Evolutionary conservation across 2,113 vertebrate species (phyloP).

Genomic region (Gobiocypris rarus): DNA sequence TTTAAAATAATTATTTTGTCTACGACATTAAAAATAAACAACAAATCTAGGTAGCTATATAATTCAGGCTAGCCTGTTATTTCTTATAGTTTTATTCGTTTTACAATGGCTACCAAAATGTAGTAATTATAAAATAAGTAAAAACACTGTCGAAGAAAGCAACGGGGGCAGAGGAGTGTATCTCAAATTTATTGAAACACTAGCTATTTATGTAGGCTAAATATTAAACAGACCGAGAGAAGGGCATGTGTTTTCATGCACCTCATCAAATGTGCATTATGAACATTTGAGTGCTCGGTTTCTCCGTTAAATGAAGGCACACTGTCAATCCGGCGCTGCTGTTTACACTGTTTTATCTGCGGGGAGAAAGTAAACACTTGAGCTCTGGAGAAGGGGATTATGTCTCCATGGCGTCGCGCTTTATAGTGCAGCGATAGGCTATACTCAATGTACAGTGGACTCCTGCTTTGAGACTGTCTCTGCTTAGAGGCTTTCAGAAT

Average conservation of each 20-base stretch:
- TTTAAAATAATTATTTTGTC: neutral
- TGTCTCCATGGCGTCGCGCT: slow-evolving; percentile 79
- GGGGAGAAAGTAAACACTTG: slow-evolving; percentile 78
- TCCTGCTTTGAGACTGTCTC: slow-evolving; percentile 67
- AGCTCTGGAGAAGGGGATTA: slow-evolving; percentile 74
- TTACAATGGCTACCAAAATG: neutral
- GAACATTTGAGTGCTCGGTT: slow-evolving; percentile 47
- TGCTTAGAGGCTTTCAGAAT: slow-evolving; percentile 6
- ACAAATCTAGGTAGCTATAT: neutral
- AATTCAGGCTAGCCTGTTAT: neutral
- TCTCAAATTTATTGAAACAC: neutral
- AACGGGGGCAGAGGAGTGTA: neutral
- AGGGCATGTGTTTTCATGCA: slow-evolving; percentile 44
- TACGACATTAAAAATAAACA: neutral
- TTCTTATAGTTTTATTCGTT: neutral
- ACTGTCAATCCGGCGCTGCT: slow-evolving; percentile 68
- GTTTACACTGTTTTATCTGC: slow-evolving; percentile 79
- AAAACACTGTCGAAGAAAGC: neutral
- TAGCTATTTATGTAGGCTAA: neutral
- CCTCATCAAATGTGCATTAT: slow-evolving; percentile 57
- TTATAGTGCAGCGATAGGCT: slow-evolving; percentile 63
- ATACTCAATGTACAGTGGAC: slow-evolving; percentile 70
- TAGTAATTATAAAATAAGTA: neutral
- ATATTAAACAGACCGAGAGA: slow-evolving; percentile 54
- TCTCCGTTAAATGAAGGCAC: slow-evolving; percentile 65